Conservation (phyloP, 1,140 invertebrate species). For the Cyphomyrmex costatus region DNA sequence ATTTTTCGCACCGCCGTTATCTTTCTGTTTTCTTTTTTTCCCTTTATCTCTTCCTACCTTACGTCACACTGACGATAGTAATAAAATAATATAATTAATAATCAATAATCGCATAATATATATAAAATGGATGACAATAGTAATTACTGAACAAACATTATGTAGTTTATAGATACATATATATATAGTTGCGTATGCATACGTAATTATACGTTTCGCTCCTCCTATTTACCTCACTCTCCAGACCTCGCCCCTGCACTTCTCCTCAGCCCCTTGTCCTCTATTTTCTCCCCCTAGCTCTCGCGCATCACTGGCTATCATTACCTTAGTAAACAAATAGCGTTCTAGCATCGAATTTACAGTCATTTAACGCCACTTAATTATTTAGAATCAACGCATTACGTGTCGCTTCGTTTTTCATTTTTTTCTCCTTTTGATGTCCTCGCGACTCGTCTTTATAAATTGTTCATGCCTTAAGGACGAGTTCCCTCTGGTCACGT, state of each 20-base stretch:
- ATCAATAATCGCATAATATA: constrained; percentile 74
- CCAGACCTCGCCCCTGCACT: constrained; percentile 39
- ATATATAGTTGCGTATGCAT: constrained; percentile 70
- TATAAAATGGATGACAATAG: constrained; percentile 78
- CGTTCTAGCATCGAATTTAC: constrained; percentile 81
- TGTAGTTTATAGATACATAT: constrained; percentile 77
- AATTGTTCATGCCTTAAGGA: constrained; percentile 21
- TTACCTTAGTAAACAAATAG: constrained; percentile 83
- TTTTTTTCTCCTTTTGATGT: constrained; percentile 43
- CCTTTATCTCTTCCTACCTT: constrained; percentile 44
- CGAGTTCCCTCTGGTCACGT: constrained; percentile 37
- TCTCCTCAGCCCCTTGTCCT: not conserved
- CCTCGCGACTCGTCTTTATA: constrained; percentile 1
- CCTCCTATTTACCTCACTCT: constrained; percentile 4
- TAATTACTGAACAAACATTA: constrained; percentile 82
- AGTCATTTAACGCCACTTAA: constrained; percentile 79
- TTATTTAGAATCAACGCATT: constrained; percentile 82
- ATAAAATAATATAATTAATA: constrained; percentile 81
- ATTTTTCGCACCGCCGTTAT: constrained; percentile 49
- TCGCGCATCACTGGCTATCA: constrained; percentile 72
- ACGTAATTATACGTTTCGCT: constrained; percentile 67
- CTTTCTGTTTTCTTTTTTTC: constrained; percentile 26
- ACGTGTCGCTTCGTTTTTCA: constrained; percentile 38
- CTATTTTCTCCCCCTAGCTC: constrained; percentile 10
- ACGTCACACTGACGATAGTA: constrained; percentile 69